Evolutionary conservation across 2,888 invertebrate species (phyloP).

Genomic region (Cosmorhoe ocellata): DNA sequence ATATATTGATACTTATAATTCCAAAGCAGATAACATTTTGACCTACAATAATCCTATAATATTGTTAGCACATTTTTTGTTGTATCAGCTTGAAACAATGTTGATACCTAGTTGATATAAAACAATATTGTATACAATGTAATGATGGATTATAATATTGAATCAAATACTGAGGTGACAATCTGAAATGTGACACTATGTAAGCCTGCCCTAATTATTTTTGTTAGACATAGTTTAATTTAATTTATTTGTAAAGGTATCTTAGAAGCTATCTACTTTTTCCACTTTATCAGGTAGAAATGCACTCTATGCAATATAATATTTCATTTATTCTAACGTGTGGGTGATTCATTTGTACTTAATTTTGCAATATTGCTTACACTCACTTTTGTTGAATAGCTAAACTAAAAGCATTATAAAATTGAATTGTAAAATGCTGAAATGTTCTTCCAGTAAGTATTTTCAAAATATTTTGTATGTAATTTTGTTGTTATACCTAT

Average conservation of each 20-base stretch:
- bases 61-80: too few relatives aligned
- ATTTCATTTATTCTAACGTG: too few relatives aligned
- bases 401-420: conserved; percentile 28
- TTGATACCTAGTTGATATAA: too few relatives aligned
- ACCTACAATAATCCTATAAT: too few relatives aligned
- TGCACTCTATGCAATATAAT: too few relatives aligned
- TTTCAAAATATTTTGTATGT: background rate
- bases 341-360: conserved; percentile 53
- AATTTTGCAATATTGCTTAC: conserved; percentile 45
- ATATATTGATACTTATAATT: too few relatives aligned
- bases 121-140: too few relatives aligned
- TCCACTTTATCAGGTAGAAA: too few relatives aligned
- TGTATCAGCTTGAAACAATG: too few relatives aligned
- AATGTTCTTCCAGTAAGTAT: conserved; percentile 39
- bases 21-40: too few relatives aligned
- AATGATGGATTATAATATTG: too few relatives aligned
- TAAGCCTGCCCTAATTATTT: conserved; percentile 21
- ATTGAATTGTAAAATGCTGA: conserved; percentile 5
- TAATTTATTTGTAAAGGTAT: conserved; percentile 45
- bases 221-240: conserved; percentile 40
- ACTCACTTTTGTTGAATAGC: conserved; percentile 36
- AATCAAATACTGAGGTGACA: too few relatives aligned
- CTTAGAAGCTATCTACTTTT: conserved; percentile 15
- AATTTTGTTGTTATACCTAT: background rate
- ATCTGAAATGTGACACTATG: conserved; percentile 6